Percentiles rank a stretch among this genome's conserved stretches.
These are phyloP conservation scores for Apocrypta bakeri DNA, from an alignment of 1,140 invertebrate genomes.

Conservation along the genomic window DNA sequence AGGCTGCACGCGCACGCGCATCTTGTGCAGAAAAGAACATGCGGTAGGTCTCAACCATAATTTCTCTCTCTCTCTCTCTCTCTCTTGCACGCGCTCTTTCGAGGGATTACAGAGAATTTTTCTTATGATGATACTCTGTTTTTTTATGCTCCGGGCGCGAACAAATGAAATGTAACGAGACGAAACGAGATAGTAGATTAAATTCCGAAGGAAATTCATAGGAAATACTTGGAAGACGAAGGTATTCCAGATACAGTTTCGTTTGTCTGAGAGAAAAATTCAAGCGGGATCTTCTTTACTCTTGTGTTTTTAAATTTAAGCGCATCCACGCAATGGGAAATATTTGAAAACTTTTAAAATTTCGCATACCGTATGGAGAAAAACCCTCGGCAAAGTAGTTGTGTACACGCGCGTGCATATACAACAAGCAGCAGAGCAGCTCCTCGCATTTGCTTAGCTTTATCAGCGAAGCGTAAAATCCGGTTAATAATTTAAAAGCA, in stretches of 20 bases:
- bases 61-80: conserved; percentile 32
- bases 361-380: not conserved
- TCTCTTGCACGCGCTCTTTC: not conserved
- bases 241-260: too few relatives aligned
- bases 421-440: not conserved
- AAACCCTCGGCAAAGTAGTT: not conserved
- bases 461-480: not conserved
- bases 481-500: not conserved
- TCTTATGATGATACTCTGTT: not conserved
- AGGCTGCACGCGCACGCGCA: not conserved
- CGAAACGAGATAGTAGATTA: conserved; percentile 39
- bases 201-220: not conserved
- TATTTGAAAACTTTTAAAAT: not conserved
- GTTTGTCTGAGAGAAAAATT: not conserved
- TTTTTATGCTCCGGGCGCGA: not conserved
- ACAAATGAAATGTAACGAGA: conserved; percentile 54
- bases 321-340: not conserved
- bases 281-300: not conserved
- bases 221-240: not conserved
- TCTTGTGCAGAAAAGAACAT: conserved; percentile 36
- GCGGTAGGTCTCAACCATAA: conserved; percentile 47
- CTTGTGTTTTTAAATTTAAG: not conserved
- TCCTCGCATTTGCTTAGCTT: not conserved
- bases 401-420: too few relatives aligned
- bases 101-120: conserved; percentile 18